These are phyloP conservation scores for honey bee (Apis mellifera) DNA, from an alignment of 1,140 invertebrate species.

Conservation along the genomic window Amel_HAv3.1 CM009936.2:10877501-10878000, in stretches of 20 bases:
- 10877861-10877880: conserved; percentile 6
- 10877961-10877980: not conserved
- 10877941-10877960: not conserved
- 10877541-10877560: conserved; percentile 77
- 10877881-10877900: not conserved
- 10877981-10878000: not conserved
- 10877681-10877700: no score
- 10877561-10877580: conserved; percentile 17
- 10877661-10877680: no score
- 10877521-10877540: conserved; percentile 71
- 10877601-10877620: not conserved
- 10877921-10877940: not conserved
- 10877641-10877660: no score
- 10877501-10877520: conserved; percentile 30
- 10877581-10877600: not conserved
- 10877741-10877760: no score
- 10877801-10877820: not conserved
- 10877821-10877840: not conserved
- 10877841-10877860: not conserved
- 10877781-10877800: not conserved
- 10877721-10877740: no score
- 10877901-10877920: not conserved
- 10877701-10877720: no score
- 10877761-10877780: no score
- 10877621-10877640: no score